A percentile compares a stretch with the other conserved stretches of the same genome.
Conservation (phyloP, 1,140 invertebrate genomes). For the Glomeris maerens region DNA sequence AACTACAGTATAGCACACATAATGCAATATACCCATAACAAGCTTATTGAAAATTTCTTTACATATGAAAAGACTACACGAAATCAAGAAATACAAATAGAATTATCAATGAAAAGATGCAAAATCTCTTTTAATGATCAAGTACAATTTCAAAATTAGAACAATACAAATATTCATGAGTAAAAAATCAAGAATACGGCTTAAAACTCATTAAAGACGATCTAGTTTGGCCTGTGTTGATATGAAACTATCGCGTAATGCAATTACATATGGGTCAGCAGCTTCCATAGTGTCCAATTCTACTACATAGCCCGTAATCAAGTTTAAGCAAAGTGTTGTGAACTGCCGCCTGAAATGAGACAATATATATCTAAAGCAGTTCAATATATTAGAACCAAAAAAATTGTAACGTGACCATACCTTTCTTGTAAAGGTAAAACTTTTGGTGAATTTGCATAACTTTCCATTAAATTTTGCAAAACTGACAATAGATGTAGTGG, state of each 20-base stretch:
- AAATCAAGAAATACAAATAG: no score
- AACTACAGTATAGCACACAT: no score
- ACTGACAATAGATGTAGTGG: slow-evolving; percentile 29
- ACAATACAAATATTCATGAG: background rate
- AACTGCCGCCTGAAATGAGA: slow-evolving; percentile 25
- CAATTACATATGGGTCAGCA: slow-evolving; percentile 20
- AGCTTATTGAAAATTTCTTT: no score
- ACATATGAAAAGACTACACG: no score
- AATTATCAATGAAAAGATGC: no score
- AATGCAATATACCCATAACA: no score
- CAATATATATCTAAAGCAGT: slow-evolving; percentile 11
- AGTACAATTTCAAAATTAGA: background rate
- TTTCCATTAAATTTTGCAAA: slow-evolving; percentile 23
- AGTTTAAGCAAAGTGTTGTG: slow-evolving; percentile 27
- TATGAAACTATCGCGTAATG: slow-evolving; percentile 23
- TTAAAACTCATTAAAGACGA: slow-evolving; percentile 16
- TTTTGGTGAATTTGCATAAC: slow-evolving; percentile 22
- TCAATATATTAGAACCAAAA: slow-evolving; percentile 7
- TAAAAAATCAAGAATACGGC: background rate
- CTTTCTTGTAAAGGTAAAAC: slow-evolving; percentile 25
- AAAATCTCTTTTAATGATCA: no score
- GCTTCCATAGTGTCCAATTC: slow-evolving; percentile 29
- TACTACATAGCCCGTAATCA: slow-evolving; percentile 30
- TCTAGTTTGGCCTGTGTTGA: slow-evolving; percentile 26
- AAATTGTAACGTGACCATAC: slow-evolving; percentile 16